Evolutionary conservation across 2,797 vertebrate species (phyloP).

Genomic region (Epinephelus awoara): DNA sequence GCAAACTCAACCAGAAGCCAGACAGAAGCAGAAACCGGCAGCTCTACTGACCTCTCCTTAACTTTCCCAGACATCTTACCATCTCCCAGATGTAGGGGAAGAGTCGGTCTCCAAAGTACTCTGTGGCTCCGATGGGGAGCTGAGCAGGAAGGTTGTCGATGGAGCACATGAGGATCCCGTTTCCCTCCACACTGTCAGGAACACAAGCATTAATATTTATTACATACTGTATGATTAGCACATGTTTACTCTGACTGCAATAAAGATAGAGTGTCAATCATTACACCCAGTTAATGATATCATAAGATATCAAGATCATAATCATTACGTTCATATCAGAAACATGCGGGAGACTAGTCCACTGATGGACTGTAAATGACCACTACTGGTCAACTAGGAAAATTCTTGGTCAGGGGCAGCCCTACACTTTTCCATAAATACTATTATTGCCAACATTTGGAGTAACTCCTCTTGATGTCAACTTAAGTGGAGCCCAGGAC

Average conservation of each 20-base stretch:
- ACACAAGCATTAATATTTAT: neutral
- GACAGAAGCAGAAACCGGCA: neutral
- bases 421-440: too few relatives aligned
- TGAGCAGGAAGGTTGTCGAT: slow-evolving; percentile 98
- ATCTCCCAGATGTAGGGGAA: slow-evolving; percentile 98
- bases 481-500: too few relatives aligned
- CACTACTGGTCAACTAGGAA: too few relatives aligned
- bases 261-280: too few relatives aligned
- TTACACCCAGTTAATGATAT: neutral
- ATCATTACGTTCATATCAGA: too few relatives aligned
- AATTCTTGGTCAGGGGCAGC: too few relatives aligned
- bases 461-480: too few relatives aligned
- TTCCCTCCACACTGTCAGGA: slow-evolving; percentile 92
- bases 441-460: too few relatives aligned
- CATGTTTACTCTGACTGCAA: too few relatives aligned
- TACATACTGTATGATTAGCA: neutral
- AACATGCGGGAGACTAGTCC: too few relatives aligned
- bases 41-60: neutral
- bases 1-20: slow-evolving; percentile 36
- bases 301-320: neutral
- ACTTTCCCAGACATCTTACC: slow-evolving; percentile 85
- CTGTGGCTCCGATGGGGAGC: slow-evolving; percentile 96
- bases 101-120: slow-evolving; percentile 96
- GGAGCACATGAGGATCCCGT: slow-evolving; percentile 98
- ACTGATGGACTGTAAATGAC: too few relatives aligned